A percentile compares a stretch with the other conserved stretches of the same genome.
These are phyloP conservation scores for Tholera decimalis DNA, from an alignment of 2,888 invertebrate genomes.

Conservation along the genomic window DNA sequence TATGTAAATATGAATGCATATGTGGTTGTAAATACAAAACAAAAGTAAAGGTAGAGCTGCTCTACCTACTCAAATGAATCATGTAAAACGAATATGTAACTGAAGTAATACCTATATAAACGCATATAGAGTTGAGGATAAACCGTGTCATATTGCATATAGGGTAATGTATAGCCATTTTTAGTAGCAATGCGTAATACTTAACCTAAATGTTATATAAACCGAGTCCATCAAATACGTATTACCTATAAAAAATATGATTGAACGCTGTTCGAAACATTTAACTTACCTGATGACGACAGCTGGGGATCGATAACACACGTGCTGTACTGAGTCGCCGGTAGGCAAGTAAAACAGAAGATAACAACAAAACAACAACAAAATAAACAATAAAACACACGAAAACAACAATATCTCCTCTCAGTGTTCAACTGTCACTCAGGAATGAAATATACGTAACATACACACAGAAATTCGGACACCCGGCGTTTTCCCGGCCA, in stretches of 20 bases:
- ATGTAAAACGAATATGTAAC: constrained; percentile 1
- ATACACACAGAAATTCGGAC: constrained; percentile 71
- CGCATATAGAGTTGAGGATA: constrained; percentile 32
- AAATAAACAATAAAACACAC: constrained; percentile 71
- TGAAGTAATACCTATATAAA: constrained; percentile 32
- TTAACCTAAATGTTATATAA: constrained; percentile 41
- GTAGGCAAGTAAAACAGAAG: constrained; percentile 66
- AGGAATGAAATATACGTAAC: constrained; percentile 75
- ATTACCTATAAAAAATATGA: constrained; percentile 50
- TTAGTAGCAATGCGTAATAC: constrained; percentile 16
- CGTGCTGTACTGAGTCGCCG: constrained; percentile 76
- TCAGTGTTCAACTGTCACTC: constrained; percentile 74
- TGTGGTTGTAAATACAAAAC: constrained; percentile 7
- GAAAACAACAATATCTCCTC: constrained; percentile 63
- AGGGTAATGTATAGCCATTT: not conserved
- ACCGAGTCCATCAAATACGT: constrained; percentile 29
- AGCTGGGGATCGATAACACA: constrained; percentile 80
- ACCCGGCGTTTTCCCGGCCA: constrained; percentile 87
- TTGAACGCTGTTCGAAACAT: constrained; percentile 35
- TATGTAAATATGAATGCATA: not conserved
- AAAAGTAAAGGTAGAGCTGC: not conserved
- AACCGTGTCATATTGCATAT: constrained; percentile 7
- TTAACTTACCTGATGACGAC: constrained; percentile 74
- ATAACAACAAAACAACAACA: constrained; percentile 69
- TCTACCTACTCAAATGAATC: not conserved